These are phyloP conservation scores for Lampropteryx suffumata DNA, from an alignment of 2,888 invertebrate species.

Conservation along the genomic window DNA sequence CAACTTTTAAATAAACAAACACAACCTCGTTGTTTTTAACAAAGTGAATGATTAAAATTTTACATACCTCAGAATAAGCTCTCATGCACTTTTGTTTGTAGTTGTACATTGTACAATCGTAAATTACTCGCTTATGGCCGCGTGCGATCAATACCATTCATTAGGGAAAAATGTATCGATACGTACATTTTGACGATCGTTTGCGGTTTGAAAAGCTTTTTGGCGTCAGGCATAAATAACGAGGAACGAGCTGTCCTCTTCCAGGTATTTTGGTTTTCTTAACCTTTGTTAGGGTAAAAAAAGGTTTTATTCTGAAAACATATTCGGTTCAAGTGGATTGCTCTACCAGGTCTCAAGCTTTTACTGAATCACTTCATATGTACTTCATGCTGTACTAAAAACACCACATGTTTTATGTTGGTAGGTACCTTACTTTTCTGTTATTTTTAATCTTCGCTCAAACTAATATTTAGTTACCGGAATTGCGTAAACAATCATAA, in stretches of 20 bases:
- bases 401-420: too few relatives aligned
- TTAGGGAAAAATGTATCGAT: slow-evolving; percentile 75
- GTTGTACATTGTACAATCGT: slow-evolving; percentile 41
- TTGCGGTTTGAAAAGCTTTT: slow-evolving; percentile 58
- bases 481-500: neutral
- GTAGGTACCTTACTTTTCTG: too few relatives aligned
- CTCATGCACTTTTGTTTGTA: slow-evolving; percentile 6
- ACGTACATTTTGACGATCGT: slow-evolving; percentile 54
- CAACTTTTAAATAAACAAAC: too few relatives aligned
- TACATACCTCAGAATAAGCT: too few relatives aligned
- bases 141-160: slow-evolving; percentile 77
- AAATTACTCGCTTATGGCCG: slow-evolving; percentile 76
- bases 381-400: too few relatives aligned
- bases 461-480: too few relatives aligned
- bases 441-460: too few relatives aligned
- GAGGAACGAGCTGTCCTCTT: slow-evolving; percentile 40
- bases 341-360: too few relatives aligned
- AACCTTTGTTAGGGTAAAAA: slow-evolving; percentile 15
- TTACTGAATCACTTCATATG: too few relatives aligned
- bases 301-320: neutral
- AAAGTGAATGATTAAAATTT: too few relatives aligned
- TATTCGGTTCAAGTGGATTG: too few relatives aligned
- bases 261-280: slow-evolving; percentile 28
- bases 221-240: slow-evolving; percentile 50
- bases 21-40: too few relatives aligned